These are phyloP conservation scores for Rhagoletis pomonella DNA, from an alignment of 1,140 invertebrate genomes.

Conservation along the genomic window DNA sequence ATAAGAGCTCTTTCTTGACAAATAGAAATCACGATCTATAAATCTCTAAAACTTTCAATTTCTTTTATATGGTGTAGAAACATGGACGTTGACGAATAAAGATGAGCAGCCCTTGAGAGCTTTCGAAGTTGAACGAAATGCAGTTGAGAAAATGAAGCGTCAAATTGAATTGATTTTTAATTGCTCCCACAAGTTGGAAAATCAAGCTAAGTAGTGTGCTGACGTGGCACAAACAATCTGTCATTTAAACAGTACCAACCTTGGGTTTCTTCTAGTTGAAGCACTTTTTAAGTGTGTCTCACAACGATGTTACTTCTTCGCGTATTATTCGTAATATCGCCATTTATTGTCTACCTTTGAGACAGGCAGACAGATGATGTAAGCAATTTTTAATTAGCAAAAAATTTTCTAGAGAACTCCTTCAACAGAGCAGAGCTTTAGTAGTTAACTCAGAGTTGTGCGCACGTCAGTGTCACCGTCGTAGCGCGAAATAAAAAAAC, in stretches of 20 bases:
- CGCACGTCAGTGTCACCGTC: neutral
- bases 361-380: neutral
- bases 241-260: neutral
- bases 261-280: neutral
- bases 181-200: neutral
- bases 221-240: neutral
- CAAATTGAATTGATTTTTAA: neutral
- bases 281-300: neutral
- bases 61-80: no score
- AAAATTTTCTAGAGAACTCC: neutral
- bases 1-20: no score
- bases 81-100: no score
- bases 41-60: no score
- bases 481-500: neutral
- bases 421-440: neutral
- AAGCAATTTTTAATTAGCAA: conserved; percentile 34
- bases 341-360: conserved; percentile 1
- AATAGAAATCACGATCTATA: no score
- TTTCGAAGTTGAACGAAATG: no score
- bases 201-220: neutral
- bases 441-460: neutral
- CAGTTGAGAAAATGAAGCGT: neutral
- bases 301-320: neutral
- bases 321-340: neutral
- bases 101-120: no score